Percentiles rank a stretch among this genome's conserved stretches.
Conservation (phyloP, 2,113 vertebrate species). For the Butastur rufipennis region DNA sequence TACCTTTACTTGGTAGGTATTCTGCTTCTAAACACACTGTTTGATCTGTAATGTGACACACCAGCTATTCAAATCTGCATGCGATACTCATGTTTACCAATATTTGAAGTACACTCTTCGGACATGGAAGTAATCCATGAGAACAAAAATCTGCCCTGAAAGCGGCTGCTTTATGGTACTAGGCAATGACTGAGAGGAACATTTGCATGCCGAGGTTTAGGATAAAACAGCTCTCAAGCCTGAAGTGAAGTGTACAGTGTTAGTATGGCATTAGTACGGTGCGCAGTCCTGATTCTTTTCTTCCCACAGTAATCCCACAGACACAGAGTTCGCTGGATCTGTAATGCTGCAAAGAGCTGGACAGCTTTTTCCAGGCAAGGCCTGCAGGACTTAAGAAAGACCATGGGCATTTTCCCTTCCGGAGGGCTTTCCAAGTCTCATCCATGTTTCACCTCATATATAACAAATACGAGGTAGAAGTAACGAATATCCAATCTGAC, state of each 20-base stretch:
- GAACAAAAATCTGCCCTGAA: background rate
- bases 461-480: fast-evolving
- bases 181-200: background rate
- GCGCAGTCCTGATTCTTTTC: background rate
- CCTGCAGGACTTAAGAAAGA: background rate
- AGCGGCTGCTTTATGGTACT: background rate
- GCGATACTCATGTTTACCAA: background rate
- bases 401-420: background rate
- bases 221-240: background rate
- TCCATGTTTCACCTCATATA: background rate
- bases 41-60: background rate
- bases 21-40: background rate
- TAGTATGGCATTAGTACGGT: background rate
- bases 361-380: background rate
- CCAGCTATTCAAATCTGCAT: background rate
- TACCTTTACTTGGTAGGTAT: background rate
- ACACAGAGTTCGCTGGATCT: background rate
- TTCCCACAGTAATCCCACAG: background rate
- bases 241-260: background rate
- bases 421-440: background rate
- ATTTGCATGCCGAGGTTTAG: background rate
- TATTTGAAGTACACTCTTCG: background rate
- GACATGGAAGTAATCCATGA: background rate
- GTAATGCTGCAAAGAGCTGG: background rate
- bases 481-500: background rate